phyloP scores from a whole-genome alignment of 2,113 vertebrate species.

The Jacana jacana region DNA sequence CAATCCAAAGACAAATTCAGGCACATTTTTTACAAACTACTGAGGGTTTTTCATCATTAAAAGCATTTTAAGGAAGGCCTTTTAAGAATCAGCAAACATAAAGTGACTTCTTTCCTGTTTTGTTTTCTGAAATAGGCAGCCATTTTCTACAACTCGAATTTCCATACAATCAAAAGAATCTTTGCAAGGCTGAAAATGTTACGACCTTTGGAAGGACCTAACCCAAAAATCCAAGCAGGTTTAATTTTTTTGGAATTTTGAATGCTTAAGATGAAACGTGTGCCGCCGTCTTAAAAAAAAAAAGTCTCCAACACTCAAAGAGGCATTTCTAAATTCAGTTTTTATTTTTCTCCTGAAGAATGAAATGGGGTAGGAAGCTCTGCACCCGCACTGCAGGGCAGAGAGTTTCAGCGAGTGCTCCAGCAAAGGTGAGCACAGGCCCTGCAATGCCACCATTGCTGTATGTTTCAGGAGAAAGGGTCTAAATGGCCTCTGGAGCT shows the following conservation, averaged over 20 bases:
- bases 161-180: background rate
- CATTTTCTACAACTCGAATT: background rate
- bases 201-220: background rate
- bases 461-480: fast-evolving
- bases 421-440: background rate
- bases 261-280: background rate
- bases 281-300: background rate
- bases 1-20: background rate
- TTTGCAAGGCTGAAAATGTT: background rate
- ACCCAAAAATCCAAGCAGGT: background rate
- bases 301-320: background rate
- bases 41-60: background rate
- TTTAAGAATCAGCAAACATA: background rate
- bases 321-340: background rate
- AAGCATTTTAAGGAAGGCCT: background rate
- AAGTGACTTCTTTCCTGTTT: background rate
- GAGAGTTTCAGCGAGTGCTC: fast-evolving
- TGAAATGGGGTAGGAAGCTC: background rate
- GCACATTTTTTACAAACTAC: background rate
- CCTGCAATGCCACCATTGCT: fast-evolving
- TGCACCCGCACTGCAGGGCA: background rate
- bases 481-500: too few species aligned
- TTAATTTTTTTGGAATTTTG: background rate
- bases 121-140: background rate
- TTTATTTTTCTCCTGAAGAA: background rate